Base-by-base conservation (phyloP, 2,797 vertebrate genomes). In the Columba guinea region DNA sequence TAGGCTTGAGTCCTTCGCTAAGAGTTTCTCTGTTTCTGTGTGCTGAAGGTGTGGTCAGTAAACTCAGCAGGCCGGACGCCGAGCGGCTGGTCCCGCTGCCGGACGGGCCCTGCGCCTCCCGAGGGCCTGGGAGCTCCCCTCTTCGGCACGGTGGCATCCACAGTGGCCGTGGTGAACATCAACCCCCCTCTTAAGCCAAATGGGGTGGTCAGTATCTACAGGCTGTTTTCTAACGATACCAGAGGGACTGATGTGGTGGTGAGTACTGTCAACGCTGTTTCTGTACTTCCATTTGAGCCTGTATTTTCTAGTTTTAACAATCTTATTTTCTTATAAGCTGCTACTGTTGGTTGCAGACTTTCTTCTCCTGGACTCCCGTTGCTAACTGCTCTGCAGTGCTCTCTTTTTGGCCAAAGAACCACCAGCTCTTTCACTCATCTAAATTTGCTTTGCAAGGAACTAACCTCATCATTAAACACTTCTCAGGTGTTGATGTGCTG, bases 91-190 rank as follows among this genome's bases (percentile, higher is more conserved):
- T 95, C 97, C n/a, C 87, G 26, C 89, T 99, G 98, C 76, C 98
- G 62, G 92, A 99, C 99, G 0, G 98, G 98, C 15, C 98, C 99
- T 7, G 99, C 98, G 1, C 98, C 99, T n/a, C 99, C 99, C 0
- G 98, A 99, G 93, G 99, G 98, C 13, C 89, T 99, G 59, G 83
- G 71, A 58, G 96, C 97, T 3, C 99, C 99, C 35, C 65, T 93
- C 32, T 98, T 99, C 82, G 95, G 97, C 32, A 96, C 24, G 0
- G 97, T 99, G 71, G 98, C 98, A 0, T 98, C 99, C 41, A 99
- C 98, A 2, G 98, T 98, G n/a, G 99, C 98, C 2, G 97, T 99
- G 34, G 98, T 98, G 95, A 98, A 98, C 91, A 99, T 99, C 94
- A 98, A 56, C 13, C 97, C 98, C 63, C 99, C 99, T 10, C 89